phyloP scores from a whole-genome alignment of 2,113 vertebrate genomes.

The Lagopus muta region DNA sequence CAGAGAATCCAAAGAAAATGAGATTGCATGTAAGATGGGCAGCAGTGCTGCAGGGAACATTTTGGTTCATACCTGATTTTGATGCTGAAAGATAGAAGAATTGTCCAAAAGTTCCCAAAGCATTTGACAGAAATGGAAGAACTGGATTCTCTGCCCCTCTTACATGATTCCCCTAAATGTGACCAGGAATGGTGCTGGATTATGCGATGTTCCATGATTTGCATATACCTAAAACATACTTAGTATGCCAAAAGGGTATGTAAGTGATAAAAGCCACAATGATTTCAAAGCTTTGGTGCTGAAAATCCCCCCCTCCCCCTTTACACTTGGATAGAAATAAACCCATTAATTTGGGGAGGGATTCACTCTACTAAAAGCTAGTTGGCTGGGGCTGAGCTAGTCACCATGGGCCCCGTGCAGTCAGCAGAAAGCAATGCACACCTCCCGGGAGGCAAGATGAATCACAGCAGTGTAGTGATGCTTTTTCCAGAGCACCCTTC shows the following conservation, averaged over 20 bases:
- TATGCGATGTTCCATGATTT: not conserved
- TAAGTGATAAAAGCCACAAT: not conserved
- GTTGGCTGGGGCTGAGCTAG: not conserved
- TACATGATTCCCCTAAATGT: not conserved
- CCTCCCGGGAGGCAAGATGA: not conserved
- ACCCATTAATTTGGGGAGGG: not conserved
- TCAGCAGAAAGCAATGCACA: conserved; percentile 47
- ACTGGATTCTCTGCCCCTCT: not conserved
- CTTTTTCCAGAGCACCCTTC: conserved; percentile 51
- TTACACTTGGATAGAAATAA: not conserved
- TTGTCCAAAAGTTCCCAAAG: not conserved
- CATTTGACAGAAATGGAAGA: fast-evolving
- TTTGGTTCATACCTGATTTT: not conserved
- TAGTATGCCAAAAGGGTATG: not conserved
- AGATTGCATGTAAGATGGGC: not conserved
- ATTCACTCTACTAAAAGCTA: not conserved
- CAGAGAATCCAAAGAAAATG: not conserved
- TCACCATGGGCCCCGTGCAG: not conserved
- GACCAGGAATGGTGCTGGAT: not conserved
- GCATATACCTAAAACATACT: not conserved
- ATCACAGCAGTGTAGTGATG: not conserved
- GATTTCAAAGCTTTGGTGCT: too few species aligned
- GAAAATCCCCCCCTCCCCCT: too few species aligned
- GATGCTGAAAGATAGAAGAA: not conserved
- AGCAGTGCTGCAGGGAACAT: not conserved